These are phyloP conservation scores for Anadara kagoshimensis DNA, from an alignment of 1,140 invertebrate species.

Conservation along the genomic window DNA sequence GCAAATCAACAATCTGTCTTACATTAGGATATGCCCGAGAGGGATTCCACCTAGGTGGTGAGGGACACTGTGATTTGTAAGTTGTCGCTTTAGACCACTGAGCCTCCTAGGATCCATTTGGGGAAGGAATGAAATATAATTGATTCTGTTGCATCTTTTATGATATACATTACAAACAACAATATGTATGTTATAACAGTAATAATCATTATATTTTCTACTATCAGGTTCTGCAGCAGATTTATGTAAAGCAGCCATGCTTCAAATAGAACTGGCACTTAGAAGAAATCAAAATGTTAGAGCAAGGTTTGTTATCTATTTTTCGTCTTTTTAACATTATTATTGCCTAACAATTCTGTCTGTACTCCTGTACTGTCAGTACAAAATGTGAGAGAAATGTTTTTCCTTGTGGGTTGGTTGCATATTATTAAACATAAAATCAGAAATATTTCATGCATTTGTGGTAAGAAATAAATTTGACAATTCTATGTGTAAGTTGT, in stretches of 20 bases:
- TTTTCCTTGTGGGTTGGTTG: conserved; percentile 7
- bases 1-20: too few relatives aligned
- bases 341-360: neutral
- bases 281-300: conserved; percentile 47
- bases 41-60: too few relatives aligned
- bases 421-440: too few relatives aligned
- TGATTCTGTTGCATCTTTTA: neutral
- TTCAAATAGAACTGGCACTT: conserved; percentile 69
- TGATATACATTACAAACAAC: neutral
- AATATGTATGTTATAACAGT: neutral
- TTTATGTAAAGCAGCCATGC: conserved; percentile 79
- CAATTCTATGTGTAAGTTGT: too few relatives aligned
- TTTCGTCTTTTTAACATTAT: neutral
- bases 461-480: too few relatives aligned
- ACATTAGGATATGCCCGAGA: too few relatives aligned
- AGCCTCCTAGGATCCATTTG: neutral
- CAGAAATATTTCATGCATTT: too few relatives aligned
- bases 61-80: too few relatives aligned
- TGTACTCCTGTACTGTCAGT: neutral
- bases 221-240: conserved; percentile 78
- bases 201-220: neutral
- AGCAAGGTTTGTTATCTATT: conserved; percentile 40
- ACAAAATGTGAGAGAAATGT: neutral
- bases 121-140: neutral
- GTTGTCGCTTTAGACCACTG: too few relatives aligned